A percentile compares a stretch with the other conserved stretches of the same genome.
phyloP scores from a whole-genome alignment of 2,113 vertebrate genomes.

The Anarrhichthys ocellatus region DNA sequence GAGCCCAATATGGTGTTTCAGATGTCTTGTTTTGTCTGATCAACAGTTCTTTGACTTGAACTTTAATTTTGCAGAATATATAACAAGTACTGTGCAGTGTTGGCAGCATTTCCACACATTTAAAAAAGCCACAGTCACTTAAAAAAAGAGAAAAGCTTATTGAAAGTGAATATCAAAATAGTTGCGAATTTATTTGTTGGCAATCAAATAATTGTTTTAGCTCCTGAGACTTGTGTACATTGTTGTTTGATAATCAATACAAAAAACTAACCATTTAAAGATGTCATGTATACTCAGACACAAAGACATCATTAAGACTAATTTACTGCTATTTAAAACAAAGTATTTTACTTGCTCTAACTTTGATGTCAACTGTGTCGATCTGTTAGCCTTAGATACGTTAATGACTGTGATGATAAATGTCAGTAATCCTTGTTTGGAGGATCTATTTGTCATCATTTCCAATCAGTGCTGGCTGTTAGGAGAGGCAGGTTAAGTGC shows the following conservation, averaged over 20 bases:
- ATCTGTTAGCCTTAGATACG: background rate
- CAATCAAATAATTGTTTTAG: background rate
- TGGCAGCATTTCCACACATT: background rate
- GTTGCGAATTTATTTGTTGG: background rate
- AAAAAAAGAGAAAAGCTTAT: too few species aligned
- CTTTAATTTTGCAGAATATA: background rate
- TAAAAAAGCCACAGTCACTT: background rate
- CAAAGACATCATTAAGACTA: background rate
- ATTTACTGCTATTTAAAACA: background rate
- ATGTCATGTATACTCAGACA: background rate
- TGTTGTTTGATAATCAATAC: background rate
- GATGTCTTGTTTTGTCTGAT: background rate
- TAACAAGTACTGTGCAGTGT: background rate
- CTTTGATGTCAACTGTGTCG: background rate
- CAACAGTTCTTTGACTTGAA: too few species aligned
- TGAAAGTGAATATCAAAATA: background rate
- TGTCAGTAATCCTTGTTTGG: conserved; percentile 34
- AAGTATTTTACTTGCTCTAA: background rate
- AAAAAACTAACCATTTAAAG: background rate
- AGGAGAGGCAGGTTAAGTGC: conserved; percentile 22
- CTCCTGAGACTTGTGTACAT: background rate
- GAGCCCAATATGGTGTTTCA: background rate
- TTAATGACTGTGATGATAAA: conserved; percentile 27
- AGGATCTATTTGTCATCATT: conserved; percentile 22
- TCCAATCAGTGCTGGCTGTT: conserved; percentile 32